These are phyloP conservation scores for Dryobotodes eremita DNA, from an alignment of 2,888 invertebrate genomes.

Conservation along the genomic window DNA sequence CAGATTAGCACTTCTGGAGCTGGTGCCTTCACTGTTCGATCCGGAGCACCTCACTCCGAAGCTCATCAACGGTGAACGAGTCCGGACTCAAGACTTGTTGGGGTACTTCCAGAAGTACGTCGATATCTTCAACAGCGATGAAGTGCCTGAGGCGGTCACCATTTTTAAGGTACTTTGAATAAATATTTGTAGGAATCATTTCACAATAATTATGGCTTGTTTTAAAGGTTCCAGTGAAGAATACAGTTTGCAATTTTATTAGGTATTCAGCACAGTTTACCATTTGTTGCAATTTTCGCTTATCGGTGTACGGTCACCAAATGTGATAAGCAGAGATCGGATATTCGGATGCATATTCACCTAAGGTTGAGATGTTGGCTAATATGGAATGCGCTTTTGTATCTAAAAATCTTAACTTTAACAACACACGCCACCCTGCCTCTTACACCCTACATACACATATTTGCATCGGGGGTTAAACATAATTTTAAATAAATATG, in stretches of 20 bases:
- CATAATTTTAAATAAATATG: no score
- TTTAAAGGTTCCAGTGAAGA: background rate
- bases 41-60: constrained; percentile 97
- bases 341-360: no score
- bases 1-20: constrained; percentile 94
- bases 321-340: no score
- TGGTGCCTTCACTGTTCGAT: constrained; percentile 96
- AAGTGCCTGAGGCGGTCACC: constrained; percentile 99
- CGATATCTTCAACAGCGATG: constrained; percentile 98
- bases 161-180: constrained; percentile 93
- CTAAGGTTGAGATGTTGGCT: no score
- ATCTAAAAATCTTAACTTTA: no score
- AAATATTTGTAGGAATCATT: no score
- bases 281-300: background rate
- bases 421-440: no score
- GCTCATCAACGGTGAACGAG: constrained; percentile 97
- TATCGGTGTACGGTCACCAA: no score
- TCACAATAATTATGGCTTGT: background rate
- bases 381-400: no score
- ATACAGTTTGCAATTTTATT: background rate
- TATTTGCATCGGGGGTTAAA: no score
- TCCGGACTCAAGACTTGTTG: constrained; percentile 97
- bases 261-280: background rate
- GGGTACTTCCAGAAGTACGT: constrained; percentile 99
- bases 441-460: no score